phyloP scores from a whole-genome alignment of 2,113 vertebrate genomes.

The Neolamprologus ventralis region DNA sequence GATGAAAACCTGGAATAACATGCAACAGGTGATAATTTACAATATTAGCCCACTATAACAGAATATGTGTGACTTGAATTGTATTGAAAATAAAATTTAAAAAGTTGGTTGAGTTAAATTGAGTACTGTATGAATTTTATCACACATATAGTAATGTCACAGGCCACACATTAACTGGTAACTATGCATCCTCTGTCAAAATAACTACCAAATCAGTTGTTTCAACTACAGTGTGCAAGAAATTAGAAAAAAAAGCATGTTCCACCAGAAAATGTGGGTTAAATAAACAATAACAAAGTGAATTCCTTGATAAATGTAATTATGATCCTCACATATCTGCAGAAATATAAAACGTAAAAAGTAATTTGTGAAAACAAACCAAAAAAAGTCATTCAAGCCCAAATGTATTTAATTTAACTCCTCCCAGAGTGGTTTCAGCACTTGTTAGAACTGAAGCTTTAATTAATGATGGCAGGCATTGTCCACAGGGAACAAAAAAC shows the following conservation, averaged over 20 bases:
- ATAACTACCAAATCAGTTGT: background rate
- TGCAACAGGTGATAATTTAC: background rate
- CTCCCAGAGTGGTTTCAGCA: background rate
- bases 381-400: background rate
- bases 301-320: background rate
- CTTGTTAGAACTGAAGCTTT: constrained; percentile 25
- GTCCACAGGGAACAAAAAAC: constrained; percentile 32
- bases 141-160: background rate
- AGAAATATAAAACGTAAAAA: background rate
- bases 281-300: background rate
- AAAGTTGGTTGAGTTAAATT: background rate
- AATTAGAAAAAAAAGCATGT: background rate
- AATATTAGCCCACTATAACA: background rate
- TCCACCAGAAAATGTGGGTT: background rate
- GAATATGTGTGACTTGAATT: background rate
- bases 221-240: background rate
- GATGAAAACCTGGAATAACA: background rate
- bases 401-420: background rate
- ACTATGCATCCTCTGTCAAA: background rate
- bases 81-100: background rate
- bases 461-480: constrained; percentile 42
- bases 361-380: background rate
- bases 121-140: background rate
- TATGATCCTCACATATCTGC: background rate
- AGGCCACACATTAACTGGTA: background rate